phyloP scores from a whole-genome alignment of 2,888 invertebrate species.

The Athalia cordata region DNA sequence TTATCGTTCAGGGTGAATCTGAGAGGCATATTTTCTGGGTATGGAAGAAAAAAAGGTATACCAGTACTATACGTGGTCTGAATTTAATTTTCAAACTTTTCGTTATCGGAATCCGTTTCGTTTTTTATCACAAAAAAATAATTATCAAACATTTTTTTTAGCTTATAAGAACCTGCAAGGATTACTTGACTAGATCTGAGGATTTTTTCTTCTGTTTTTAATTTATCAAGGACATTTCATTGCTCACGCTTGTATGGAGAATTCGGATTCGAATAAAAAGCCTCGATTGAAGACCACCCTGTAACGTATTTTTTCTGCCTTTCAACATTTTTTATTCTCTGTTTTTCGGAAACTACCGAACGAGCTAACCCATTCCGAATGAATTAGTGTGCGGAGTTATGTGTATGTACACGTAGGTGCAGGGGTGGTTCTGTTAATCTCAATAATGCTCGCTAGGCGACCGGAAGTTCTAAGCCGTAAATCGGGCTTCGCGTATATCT shows the following conservation, averaged over 20 bases:
- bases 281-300: not conserved
- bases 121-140: slow-evolving; percentile 28
- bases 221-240: not conserved
- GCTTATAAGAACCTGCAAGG: no score
- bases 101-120: not conserved
- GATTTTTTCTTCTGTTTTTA: not conserved
- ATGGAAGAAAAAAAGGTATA: no score
- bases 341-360: slow-evolving; percentile 51
- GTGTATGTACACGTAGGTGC: slow-evolving; percentile 40
- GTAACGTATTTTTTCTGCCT: not conserved
- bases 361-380: slow-evolving; percentile 60
- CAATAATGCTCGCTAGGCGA: slow-evolving; percentile 67
- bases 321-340: not conserved
- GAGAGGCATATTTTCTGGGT: no score
- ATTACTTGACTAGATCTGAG: not conserved
- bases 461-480: slow-evolving; percentile 69
- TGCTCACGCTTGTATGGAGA: not conserved
- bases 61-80: no score
- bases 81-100: no score
- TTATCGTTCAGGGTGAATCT: no score
- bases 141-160: not conserved
- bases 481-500: slow-evolving; percentile 58
- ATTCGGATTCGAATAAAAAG: not conserved
- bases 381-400: slow-evolving; percentile 39
- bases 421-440: slow-evolving; percentile 67